Conservation (phyloP, 2,113 vertebrate species). For the Heteronetta atricapilla region DNA sequence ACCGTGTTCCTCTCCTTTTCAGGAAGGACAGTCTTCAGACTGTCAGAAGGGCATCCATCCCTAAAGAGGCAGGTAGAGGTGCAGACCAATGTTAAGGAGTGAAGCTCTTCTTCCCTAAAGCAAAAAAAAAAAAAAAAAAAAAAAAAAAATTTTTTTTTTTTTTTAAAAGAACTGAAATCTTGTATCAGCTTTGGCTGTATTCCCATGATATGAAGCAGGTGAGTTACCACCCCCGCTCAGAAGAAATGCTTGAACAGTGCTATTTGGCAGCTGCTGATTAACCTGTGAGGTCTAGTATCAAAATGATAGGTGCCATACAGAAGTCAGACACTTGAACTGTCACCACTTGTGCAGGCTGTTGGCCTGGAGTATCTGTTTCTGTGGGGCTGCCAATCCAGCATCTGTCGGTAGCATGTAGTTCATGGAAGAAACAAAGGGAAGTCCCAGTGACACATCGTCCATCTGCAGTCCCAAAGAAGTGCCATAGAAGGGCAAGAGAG, state of each 20-base stretch:
- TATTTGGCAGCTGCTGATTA: slow-evolving; percentile 14
- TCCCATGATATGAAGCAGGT: neutral
- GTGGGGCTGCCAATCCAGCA: neutral
- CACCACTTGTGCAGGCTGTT: neutral
- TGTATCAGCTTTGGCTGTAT: neutral
- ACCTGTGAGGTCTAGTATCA: neutral
- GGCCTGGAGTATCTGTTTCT: neutral
- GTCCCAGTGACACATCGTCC: neutral
- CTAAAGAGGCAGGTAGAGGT: neutral
- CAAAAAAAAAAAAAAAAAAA: neutral
- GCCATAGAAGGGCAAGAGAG: neutral
- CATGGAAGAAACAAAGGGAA: slow-evolving; percentile 3
- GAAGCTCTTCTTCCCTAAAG: neutral
- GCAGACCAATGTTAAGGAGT: neutral
- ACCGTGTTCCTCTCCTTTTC: neutral
- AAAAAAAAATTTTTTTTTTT: too few relatives aligned
- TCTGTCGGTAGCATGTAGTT: neutral
- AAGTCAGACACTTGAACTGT: neutral
- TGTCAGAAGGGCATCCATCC: neutral
- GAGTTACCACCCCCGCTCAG: neutral
- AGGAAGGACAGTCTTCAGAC: neutral
- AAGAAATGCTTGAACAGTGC: neutral
- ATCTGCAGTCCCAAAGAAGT: slow-evolving; percentile 27
- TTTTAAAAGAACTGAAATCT: neutral
- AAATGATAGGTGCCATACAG: neutral